phyloP scores from a whole-genome alignment of 2,797 vertebrate genomes.

The Taeniopygia guttata region DNA sequence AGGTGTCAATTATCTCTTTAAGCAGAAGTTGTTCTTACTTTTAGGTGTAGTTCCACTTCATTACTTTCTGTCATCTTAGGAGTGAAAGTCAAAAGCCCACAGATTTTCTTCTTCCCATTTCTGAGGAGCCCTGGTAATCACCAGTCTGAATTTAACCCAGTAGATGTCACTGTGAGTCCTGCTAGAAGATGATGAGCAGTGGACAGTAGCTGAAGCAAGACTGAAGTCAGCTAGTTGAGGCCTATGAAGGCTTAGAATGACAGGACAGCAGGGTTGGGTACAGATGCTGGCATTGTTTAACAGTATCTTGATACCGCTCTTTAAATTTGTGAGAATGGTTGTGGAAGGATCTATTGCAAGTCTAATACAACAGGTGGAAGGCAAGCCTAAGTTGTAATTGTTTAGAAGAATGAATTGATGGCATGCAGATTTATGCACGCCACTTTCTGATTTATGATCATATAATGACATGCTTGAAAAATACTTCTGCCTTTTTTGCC shows the following conservation, averaged over 20 bases:
- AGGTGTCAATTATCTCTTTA: background rate
- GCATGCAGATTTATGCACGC: background rate
- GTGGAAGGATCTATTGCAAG: background rate
- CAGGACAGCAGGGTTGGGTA: background rate
- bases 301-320: background rate
- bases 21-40: background rate
- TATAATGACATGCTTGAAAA: background rate
- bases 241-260: background rate
- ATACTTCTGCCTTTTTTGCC: background rate
- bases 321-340: background rate
- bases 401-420: background rate
- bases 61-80: background rate
- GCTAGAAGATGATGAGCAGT: slow-evolving; percentile 14
- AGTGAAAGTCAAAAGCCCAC: background rate
- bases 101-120: background rate
- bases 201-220: slow-evolving; percentile 11
- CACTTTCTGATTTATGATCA: background rate
- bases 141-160: slow-evolving; percentile 59
- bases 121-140: background rate
- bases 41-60: background rate
- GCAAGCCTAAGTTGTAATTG: background rate
- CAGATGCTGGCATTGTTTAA: background rate
- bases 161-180: slow-evolving; percentile 73
- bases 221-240: background rate
- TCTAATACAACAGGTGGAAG: background rate